phyloP scores from a whole-genome alignment of 2,797 vertebrate species.

The Myripristis jacobus region DNA sequence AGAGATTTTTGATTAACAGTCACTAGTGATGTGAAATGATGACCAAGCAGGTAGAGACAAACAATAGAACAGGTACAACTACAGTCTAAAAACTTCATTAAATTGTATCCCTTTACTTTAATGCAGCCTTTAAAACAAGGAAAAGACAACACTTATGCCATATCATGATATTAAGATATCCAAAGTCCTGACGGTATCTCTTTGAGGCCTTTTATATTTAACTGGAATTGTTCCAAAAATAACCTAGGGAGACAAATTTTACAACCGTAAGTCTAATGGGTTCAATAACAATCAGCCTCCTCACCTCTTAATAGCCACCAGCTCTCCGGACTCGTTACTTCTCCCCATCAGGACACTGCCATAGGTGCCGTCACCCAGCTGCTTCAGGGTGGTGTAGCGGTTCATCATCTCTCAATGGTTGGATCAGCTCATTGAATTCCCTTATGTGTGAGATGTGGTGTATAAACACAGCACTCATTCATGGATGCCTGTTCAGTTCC shows the following conservation, averaged over 20 bases:
- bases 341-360: constrained; percentile 97
- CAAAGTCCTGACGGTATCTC: not conserved
- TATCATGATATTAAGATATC: not conserved
- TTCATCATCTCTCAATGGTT: constrained; percentile 87
- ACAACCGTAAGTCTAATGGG: not conserved
- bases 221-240: not conserved
- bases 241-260: not conserved
- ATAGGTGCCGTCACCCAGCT: constrained; percentile 96
- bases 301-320: constrained; percentile 98
- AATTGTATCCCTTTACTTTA: no score
- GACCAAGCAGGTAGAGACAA: no score
- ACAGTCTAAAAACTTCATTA: no score
- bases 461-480: constrained; percentile 2
- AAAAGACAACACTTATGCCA: no score
- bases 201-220: not conserved
- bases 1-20: no score
- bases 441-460: constrained; percentile 5
- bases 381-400: constrained; percentile 94
- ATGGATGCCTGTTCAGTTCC: constrained; percentile 20
- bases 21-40: no score
- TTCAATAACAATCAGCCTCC: constrained; percentile 18
- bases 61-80: no score
- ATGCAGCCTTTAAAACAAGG: no score
- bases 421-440: constrained; percentile 56
- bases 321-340: constrained; percentile 95